Conservation (phyloP, 2,888 invertebrate species). For the Trachelus iudaicus region DNA sequence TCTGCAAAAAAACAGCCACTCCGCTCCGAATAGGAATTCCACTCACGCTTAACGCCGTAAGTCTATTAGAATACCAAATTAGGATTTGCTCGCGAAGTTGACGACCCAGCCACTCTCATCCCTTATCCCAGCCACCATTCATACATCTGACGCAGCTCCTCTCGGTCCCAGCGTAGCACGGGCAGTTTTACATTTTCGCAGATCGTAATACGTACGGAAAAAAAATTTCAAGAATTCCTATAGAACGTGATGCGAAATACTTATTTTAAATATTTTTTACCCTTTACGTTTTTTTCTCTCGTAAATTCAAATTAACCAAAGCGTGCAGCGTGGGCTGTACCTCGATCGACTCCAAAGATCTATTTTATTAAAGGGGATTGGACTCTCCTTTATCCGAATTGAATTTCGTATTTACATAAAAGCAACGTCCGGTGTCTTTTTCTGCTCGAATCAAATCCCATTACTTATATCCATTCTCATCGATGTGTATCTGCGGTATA, state of each 20-base stretch:
- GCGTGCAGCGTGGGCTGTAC: not conserved
- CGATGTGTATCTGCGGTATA: not conserved
- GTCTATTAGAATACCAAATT: slow-evolving; percentile 2
- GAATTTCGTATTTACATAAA: not conserved
- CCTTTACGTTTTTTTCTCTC: not conserved
- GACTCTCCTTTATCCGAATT: not conserved
- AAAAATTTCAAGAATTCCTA: not conserved
- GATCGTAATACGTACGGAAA: not conserved
- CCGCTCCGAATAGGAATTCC: not conserved
- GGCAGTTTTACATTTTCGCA: not conserved
- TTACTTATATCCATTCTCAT: not conserved
- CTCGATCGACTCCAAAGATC: not conserved
- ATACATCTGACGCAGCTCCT: not conserved
- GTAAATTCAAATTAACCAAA: not conserved
- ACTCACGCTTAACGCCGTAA: not conserved
- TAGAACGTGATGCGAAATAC: not conserved
- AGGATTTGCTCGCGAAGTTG: not conserved
- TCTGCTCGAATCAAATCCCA: not conserved
- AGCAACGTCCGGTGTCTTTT: not conserved
- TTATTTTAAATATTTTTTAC: not conserved
- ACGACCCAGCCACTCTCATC: not conserved
- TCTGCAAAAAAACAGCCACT: not conserved
- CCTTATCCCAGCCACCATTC: not conserved
- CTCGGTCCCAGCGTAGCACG: not conserved
- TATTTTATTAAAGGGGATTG: not conserved